A percentile compares a stretch with the other conserved stretches of the same genome.
phyloP scores from a whole-genome alignment of 2,797 vertebrate genomes.

The Lepilemur ruficaudatus region DNA sequence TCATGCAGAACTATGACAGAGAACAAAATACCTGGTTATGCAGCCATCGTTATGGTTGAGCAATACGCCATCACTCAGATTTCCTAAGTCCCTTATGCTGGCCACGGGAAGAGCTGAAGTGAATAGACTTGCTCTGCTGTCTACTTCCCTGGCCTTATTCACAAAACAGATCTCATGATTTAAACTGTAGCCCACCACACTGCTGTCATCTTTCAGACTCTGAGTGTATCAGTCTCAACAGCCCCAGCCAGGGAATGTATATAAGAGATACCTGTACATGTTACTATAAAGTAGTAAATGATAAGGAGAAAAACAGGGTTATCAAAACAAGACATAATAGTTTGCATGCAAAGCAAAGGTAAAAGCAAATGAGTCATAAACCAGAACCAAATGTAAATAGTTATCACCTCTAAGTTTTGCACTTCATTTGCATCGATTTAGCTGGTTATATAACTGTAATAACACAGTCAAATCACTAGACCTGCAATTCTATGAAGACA shows the following conservation, averaged over 20 bases:
- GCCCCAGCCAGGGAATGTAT: neutral
- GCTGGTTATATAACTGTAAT: constrained; percentile 45
- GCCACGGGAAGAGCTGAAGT: neutral
- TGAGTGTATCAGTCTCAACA: neutral
- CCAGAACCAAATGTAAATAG: constrained; percentile 41
- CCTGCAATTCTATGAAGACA: constrained; percentile 62
- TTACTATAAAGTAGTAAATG: constrained; percentile 19
- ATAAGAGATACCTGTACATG: neutral
- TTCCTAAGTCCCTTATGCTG: neutral
- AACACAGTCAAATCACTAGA: constrained; percentile 74
- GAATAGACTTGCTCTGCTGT: neutral
- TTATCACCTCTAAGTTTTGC: constrained; percentile 54
- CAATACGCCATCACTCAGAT: neutral
- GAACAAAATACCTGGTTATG: neutral
- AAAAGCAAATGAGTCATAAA: constrained; percentile 65
- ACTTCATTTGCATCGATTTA: constrained; percentile 57
- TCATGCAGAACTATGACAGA: neutral
- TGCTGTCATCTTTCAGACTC: neutral
- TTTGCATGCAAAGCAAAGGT: constrained; percentile 40
- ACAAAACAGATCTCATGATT: neutral
- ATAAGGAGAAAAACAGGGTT: neutral
- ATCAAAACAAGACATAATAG: constrained; percentile 19
- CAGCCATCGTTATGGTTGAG: neutral
- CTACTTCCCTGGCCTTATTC: neutral
- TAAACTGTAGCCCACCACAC: neutral